Conservation (phyloP, 2,113 vertebrate species). For the Egretta garzetta region DNA sequence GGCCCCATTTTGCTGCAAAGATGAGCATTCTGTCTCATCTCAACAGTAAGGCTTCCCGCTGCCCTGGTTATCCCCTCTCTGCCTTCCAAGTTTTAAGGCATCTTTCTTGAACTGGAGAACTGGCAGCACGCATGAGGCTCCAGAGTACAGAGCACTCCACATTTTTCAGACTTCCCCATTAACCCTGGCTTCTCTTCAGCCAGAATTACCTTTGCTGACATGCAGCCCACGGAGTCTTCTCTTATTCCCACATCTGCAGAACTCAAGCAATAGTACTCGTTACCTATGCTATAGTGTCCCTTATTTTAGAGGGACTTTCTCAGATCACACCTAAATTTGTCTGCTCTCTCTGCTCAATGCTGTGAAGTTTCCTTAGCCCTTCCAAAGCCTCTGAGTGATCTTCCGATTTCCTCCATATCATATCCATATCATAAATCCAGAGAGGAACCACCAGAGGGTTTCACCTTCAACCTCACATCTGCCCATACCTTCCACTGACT, state of each 20-base stretch:
- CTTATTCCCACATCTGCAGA: neutral
- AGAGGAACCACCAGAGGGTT: neutral
- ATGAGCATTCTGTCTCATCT: neutral
- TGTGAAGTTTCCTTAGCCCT: neutral
- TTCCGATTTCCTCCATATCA: neutral
- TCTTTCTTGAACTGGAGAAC: neutral
- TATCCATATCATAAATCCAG: neutral
- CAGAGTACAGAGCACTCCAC: rapidly evolving
- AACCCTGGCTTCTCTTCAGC: neutral
- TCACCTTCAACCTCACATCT: neutral
- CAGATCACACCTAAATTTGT: neutral
- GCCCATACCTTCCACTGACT: neutral
- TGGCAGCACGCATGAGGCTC: neutral
- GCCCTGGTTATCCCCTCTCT: neutral
- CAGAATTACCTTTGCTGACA: neutral
- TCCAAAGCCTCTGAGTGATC: neutral
- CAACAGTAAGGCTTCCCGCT: neutral
- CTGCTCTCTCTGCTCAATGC: neutral
- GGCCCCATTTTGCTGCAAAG: neutral
- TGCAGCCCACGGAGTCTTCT: neutral
- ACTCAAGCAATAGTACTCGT: neutral
- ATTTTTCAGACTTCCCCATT: neutral
- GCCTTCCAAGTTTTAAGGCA: neutral
- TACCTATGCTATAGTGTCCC: neutral
- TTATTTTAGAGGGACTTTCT: neutral